phyloP scores from a whole-genome alignment of 2,113 vertebrate species.

The Eolophus roseicapilla region DNA sequence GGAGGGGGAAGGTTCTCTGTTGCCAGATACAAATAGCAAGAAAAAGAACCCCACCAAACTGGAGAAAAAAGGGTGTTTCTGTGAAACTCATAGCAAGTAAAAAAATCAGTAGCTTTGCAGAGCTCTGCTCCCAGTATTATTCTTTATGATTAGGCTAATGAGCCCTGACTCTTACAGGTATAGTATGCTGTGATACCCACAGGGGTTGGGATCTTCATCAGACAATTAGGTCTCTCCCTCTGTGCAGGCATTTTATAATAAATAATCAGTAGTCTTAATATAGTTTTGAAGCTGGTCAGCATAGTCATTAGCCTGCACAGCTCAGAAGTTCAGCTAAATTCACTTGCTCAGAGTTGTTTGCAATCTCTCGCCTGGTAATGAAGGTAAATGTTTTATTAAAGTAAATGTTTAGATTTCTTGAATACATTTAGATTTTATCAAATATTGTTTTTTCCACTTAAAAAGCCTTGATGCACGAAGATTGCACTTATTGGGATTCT shows the following conservation, averaged over 20 bases:
- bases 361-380: neutral
- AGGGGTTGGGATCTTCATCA: slow-evolving; percentile 70
- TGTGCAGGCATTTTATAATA: slow-evolving; percentile 66
- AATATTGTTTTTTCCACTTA: neutral
- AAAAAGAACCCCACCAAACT: slow-evolving; percentile 7
- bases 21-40: neutral
- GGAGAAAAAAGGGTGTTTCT: neutral
- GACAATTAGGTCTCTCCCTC: slow-evolving; percentile 71
- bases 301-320: slow-evolving; percentile 40
- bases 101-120: slow-evolving; percentile 25
- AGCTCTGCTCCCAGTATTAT: slow-evolving; percentile 32
- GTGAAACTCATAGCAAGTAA: slow-evolving; percentile 24
- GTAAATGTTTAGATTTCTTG: slow-evolving; percentile 34
- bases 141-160: slow-evolving; percentile 71
- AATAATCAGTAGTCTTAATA: slow-evolving; percentile 57
- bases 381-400: neutral
- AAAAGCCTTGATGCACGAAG: neutral
- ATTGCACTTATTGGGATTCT: neutral
- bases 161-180: slow-evolving; percentile 69
- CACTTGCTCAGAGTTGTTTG: slow-evolving; percentile 7
- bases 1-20: neutral
- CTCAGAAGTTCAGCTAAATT: slow-evolving; percentile 33
- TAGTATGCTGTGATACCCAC: slow-evolving; percentile 60
- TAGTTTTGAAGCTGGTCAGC: slow-evolving; percentile 40
- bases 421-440: neutral